Evolutionary conservation across 2,113 vertebrate species (phyloP).

Genomic region (Rafetus swinhoei): DNA sequence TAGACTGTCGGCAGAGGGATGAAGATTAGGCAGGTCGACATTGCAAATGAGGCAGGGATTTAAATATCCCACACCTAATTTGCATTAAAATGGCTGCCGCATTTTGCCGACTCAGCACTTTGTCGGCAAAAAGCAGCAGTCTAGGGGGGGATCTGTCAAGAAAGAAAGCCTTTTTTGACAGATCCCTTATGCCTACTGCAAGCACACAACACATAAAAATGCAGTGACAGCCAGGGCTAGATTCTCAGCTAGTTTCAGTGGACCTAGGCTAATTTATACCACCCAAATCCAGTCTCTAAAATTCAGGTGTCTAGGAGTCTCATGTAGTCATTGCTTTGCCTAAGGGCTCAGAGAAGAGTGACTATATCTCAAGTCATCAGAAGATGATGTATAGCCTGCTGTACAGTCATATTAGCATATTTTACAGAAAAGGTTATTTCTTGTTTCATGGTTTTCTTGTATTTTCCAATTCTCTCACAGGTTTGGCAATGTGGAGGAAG

Average conservation of each 20-base stretch:
- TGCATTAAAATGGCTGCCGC: no score
- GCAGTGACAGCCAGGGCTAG: neutral
- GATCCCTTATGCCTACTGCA: rapidly evolving
- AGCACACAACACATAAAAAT: neutral
- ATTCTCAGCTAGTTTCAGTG: neutral
- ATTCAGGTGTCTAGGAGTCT: neutral
- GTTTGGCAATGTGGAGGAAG: constrained; percentile 99
- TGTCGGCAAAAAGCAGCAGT: no score
- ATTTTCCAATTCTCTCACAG: constrained; percentile 65
- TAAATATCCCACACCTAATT: no score
- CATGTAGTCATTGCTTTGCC: neutral
- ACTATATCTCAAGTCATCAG: rapidly evolving
- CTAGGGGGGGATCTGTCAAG: no score
- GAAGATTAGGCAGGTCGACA: no score
- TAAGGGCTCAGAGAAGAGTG: neutral
- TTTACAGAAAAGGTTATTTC: neutral
- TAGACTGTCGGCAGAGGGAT: no score
- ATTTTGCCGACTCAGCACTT: no score
- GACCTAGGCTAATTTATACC: neutral
- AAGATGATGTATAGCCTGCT: rapidly evolving
- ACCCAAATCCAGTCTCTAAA: neutral
- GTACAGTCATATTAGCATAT: rapidly evolving
- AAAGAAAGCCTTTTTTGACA: no score
- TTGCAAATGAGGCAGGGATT: no score
- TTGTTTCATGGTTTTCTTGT: rapidly evolving